These are phyloP conservation scores for Pantherophis guttatus DNA, from an alignment of 2,113 vertebrate genomes.

Conservation along the genomic window DNA sequence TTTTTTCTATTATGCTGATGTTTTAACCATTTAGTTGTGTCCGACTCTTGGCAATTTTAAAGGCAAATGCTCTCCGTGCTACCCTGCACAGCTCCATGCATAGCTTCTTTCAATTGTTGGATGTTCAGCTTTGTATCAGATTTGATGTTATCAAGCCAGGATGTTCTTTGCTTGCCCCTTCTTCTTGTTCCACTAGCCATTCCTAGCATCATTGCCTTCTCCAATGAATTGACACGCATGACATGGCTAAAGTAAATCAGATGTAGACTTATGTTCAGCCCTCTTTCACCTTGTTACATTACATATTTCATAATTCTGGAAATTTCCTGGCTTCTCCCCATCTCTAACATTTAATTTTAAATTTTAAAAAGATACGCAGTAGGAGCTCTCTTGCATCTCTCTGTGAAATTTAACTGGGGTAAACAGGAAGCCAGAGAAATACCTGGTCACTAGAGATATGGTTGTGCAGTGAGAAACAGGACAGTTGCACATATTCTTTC, in stretches of 20 bases:
- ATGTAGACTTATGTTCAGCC: background rate
- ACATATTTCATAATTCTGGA: background rate
- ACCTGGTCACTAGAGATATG: background rate
- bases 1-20: background rate
- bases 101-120: no score
- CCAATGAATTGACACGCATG: background rate
- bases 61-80: no score
- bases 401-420: background rate
- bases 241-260: background rate
- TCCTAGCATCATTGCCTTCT: background rate
- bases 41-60: no score
- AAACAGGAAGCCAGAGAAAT: background rate
- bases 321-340: background rate
- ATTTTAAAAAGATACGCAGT: background rate
- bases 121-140: background rate
- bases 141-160: background rate
- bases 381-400: background rate
- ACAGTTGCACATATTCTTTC: background rate
- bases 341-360: background rate
- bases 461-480: background rate
- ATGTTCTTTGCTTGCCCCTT: background rate
- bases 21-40: background rate
- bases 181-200: background rate
- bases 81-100: no score
- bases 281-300: background rate